Evolutionary conservation across 2,113 vertebrate species (phyloP), one percentile per base, ranked within the genome.

Genomic region (Empidonax alnorum): DNA sequence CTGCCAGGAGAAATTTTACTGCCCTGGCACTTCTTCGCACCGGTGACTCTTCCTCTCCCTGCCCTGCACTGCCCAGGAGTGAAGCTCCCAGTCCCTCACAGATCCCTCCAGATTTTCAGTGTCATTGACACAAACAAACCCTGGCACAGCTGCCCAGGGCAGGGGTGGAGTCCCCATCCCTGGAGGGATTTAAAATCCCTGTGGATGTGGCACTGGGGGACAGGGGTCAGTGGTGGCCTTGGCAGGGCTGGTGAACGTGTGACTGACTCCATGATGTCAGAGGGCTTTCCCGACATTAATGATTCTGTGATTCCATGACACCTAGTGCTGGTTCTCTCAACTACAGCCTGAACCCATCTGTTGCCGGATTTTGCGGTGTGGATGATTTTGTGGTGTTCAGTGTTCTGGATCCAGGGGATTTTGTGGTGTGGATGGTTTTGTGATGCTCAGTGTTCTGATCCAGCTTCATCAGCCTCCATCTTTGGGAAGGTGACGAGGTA

Each of bases 281-380:
- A 9, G 65, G 15, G 9, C 8, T 23, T 59, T 50, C 41, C 79
- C 66, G 50, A 10, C 53, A 35, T 53, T 7, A 46, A 22, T 7
- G 23, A 27, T 14, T 47, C 53, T 23, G 35, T 14, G 44, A 50
- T 28, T 41, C 44, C 65, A 55, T 41, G 65, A 9, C 92, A 83
- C 68, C 90, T 61, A 62, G 50, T 25, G 83, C 84, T 74, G 91
- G 33, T 23, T 78, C 52, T 12, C 50, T 37, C 78, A 65, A 6
- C 74, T 61, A 25, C 74, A 92, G 50, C 68, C 78, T 7, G 14
- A 66, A 52, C 53, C 39, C 31, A 3, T 4, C 11, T 1, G 2
- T 22, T 6, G 35, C 2, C 0, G 30, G 69, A 4, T 30, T 52
- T 39, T 1, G 3, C 13, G 19, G 12, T 5, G 8, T 24, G 12